Conservation (phyloP, 2,888 invertebrate genomes). For the Blera fallax region DNA sequence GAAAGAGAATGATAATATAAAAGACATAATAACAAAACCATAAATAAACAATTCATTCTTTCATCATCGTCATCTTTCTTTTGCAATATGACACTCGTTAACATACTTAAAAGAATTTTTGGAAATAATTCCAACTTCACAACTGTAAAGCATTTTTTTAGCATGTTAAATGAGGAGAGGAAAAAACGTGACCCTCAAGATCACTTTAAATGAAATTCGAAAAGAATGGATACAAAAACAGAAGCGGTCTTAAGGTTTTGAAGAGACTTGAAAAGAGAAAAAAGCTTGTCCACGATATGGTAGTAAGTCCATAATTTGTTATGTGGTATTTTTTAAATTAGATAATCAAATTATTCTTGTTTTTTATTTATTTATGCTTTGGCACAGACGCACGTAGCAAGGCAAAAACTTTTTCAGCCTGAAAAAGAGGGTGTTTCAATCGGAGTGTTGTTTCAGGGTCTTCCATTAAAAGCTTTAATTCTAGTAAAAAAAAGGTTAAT, state of each 20-base stretch:
- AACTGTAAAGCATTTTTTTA: neutral
- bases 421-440: too few species aligned
- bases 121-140: neutral
- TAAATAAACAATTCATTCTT: constrained; percentile 29
- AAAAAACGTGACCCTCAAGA: neutral
- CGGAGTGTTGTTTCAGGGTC: too few species aligned
- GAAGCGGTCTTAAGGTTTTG: neutral
- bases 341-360: neutral
- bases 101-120: constrained; percentile 4
- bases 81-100: constrained; percentile 29
- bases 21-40: neutral
- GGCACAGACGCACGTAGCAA: too few species aligned
- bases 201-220: neutral
- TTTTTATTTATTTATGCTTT: neutral
- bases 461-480: too few species aligned
- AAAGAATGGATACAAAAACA: neutral
- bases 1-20: constrained; percentile 11
- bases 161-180: neutral
- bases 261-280: neutral
- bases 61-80: constrained; percentile 4
- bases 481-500: too few species aligned
- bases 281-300: neutral
- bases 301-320: neutral
- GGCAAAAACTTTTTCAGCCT: too few species aligned
- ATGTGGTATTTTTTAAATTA: neutral